Evolutionary conservation across 2,888 invertebrate genomes (phyloP).

Genomic region (Epirrhoe alternata): DNA sequence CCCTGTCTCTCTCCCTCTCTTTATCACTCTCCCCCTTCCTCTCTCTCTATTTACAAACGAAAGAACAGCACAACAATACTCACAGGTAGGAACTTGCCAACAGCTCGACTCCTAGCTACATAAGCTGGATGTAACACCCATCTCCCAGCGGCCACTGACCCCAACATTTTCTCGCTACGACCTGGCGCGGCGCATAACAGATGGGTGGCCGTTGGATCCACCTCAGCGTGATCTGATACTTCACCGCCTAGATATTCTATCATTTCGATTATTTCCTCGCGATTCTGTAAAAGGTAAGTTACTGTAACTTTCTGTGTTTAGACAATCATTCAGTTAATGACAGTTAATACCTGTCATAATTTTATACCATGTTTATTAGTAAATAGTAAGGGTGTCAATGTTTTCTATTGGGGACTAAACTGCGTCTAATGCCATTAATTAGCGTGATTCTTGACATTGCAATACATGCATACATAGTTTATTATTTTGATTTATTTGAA

Average conservation of each 20-base stretch:
- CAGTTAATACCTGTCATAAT: too few relatives aligned
- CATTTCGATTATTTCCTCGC: constrained; percentile 80
- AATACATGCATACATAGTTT: too few relatives aligned
- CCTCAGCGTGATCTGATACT: constrained; percentile 80
- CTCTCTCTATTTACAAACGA: too few relatives aligned
- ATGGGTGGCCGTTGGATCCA: constrained; percentile 87
- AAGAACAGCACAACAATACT: constrained; percentile 31
- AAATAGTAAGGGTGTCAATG: too few relatives aligned
- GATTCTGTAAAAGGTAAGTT: constrained; percentile 65
- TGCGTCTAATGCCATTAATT: too few relatives aligned
- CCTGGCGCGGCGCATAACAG: constrained; percentile 90
- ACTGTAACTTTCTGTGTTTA: too few relatives aligned
- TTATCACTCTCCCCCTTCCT: not conserved
- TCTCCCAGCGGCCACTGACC: constrained; percentile 93
- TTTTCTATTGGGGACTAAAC: too few relatives aligned
- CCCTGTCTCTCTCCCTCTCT: too few relatives aligned
- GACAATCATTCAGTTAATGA: too few relatives aligned
- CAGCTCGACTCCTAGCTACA: constrained; percentile 87
- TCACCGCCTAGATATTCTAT: constrained; percentile 87
- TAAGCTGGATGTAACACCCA: constrained; percentile 95
- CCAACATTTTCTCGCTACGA: constrained; percentile 95
- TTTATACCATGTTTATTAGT: too few relatives aligned
- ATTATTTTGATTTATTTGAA: too few relatives aligned
- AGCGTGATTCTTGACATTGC: too few relatives aligned
- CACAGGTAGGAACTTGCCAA: constrained; percentile 87